A percentile compares a stretch with the other conserved stretches of the same genome.
These are phyloP conservation scores for Aselliscus stoliczkanus DNA, from an alignment of 2,797 vertebrate genomes.

Conservation along the genomic window DNA sequence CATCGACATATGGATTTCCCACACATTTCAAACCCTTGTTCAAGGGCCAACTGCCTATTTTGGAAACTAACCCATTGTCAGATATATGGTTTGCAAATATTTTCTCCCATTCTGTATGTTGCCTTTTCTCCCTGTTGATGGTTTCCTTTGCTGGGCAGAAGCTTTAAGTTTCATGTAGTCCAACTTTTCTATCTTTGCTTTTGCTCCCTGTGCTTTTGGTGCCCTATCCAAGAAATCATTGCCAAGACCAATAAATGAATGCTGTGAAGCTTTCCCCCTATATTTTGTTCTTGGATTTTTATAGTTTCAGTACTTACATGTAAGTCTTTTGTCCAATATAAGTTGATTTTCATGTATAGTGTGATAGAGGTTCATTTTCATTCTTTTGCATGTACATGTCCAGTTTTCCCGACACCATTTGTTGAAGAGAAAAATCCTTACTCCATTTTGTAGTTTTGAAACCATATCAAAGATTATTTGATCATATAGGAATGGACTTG, in stretches of 20 bases:
- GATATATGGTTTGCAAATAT: neutral
- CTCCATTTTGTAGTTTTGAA: neutral
- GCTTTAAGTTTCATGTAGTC: neutral
- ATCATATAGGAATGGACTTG: neutral
- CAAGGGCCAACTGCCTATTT: neutral
- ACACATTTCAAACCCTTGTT: neutral
- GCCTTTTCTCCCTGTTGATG: neutral
- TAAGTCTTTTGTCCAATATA: neutral
- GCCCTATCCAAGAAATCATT: neutral
- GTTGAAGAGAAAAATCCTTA: constrained; percentile 4
- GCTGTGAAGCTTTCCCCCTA: neutral
- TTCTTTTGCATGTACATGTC: neutral
- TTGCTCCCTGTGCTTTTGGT: neutral
- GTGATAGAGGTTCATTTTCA: neutral
- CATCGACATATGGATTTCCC: neutral
- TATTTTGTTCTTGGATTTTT: neutral
- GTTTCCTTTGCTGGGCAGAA: neutral
- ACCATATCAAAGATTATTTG: neutral
- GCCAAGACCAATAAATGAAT: neutral
- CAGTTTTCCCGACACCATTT: neutral
- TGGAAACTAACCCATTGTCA: neutral
- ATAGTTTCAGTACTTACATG: neutral
- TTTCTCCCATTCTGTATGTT: neutral
- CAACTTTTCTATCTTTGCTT: neutral
- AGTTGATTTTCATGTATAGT: neutral